Conservation (phyloP, 2,113 vertebrate species). For the Meleagris gallopavo region DNA sequence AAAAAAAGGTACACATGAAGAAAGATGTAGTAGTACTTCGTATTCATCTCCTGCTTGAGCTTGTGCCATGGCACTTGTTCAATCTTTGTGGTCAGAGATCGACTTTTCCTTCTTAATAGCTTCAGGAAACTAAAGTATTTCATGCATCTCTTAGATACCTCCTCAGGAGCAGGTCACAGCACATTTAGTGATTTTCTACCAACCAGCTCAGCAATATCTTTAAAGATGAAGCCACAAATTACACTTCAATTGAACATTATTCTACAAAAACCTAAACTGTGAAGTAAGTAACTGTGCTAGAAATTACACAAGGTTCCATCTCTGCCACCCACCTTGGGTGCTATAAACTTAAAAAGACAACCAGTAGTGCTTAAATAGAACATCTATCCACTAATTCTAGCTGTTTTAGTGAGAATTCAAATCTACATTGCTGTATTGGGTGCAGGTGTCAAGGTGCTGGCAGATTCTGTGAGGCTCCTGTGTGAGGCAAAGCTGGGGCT, state of each 20-base stretch:
- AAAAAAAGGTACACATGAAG: neutral
- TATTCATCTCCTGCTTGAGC: neutral
- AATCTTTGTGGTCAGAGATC: neutral
- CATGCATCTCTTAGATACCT: neutral
- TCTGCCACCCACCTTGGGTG: neutral
- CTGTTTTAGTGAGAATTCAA: neutral
- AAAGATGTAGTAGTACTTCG: neutral
- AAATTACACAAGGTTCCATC: neutral
- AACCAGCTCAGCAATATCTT: neutral
- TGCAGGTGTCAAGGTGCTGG: rapidly evolving
- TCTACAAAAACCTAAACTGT: neutral
- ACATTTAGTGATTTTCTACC: neutral
- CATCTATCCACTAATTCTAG: neutral
- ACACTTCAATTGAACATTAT: neutral
- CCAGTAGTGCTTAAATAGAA: neutral
- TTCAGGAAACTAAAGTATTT: neutral
- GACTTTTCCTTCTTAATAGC: neutral
- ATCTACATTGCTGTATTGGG: rapidly evolving
- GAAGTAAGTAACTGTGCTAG: neutral
- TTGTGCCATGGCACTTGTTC: neutral
- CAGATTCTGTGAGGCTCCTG: rapidly evolving
- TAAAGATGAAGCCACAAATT: neutral
- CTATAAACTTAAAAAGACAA: neutral
- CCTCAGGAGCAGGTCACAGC: neutral
- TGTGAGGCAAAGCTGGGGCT: rapidly evolving